Conservation (phyloP, 2,113 vertebrate species). For the Apodemus sylvaticus region DNA sequence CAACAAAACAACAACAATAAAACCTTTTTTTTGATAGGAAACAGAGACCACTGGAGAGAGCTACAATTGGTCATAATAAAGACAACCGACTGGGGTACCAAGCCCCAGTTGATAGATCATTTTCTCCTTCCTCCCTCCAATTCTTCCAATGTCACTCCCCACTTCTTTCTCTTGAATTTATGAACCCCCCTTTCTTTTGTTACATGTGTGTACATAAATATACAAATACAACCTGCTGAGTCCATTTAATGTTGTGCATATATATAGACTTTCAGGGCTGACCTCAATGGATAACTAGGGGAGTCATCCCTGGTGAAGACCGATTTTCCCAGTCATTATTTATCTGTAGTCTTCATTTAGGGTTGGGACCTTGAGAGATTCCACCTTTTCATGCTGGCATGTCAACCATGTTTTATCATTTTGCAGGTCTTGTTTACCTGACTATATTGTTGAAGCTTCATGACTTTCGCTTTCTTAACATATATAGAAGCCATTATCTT, state of each 20-base stretch:
- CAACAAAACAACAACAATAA: too few relatives aligned
- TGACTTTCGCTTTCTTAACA: background rate
- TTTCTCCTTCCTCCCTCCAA: background rate
- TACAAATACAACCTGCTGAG: background rate
- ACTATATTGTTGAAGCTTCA: background rate
- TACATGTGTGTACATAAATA: background rate
- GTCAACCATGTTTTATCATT: background rate
- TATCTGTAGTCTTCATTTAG: background rate
- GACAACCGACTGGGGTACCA: background rate
- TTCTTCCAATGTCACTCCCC: background rate
- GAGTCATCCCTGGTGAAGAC: background rate
- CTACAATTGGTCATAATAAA: background rate
- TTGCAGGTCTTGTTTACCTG: background rate
- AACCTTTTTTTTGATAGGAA: background rate
- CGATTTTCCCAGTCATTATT: background rate
- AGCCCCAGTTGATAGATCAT: background rate
- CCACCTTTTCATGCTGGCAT: background rate
- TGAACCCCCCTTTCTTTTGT: background rate
- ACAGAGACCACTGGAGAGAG: background rate
- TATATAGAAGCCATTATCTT: background rate
- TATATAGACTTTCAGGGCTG: background rate
- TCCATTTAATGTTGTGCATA: background rate
- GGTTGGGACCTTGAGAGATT: background rate
- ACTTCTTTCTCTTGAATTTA: background rate
- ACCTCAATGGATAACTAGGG: background rate